Conservation (phyloP, 2,113 vertebrate species). For the Syrrhaptes paradoxus region DNA sequence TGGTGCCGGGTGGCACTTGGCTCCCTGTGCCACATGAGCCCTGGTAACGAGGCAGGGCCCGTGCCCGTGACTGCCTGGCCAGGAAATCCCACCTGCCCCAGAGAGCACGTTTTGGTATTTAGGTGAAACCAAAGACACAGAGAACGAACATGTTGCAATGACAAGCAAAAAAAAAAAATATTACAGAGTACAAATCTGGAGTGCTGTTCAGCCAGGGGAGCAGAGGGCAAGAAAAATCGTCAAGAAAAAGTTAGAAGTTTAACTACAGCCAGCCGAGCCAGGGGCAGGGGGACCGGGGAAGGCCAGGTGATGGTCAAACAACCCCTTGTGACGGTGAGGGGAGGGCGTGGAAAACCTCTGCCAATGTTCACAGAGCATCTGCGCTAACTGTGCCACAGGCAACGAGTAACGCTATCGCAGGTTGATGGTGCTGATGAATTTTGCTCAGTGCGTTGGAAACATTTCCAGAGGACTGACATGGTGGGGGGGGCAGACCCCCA, state of each 20-base stretch:
- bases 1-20: not conserved
- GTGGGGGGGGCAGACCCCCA: fast-evolving
- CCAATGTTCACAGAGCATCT: fast-evolving
- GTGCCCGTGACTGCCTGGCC: fast-evolving
- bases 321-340: fast-evolving
- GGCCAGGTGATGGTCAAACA: not conserved
- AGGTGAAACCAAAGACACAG: not conserved
- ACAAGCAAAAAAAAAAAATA: not conserved
- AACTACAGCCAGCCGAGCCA: fast-evolving
- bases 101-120: not conserved
- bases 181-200: fast-evolving
- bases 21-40: not conserved
- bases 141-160: not conserved
- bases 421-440: not conserved
- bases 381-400: not conserved
- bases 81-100: not conserved
- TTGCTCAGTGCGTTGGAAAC: fast-evolving
- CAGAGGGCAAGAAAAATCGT: not conserved
- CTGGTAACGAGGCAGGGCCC: fast-evolving
- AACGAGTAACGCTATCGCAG: not conserved
- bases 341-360: not conserved
- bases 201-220: not conserved
- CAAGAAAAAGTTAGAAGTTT: not conserved
- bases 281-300: not conserved
- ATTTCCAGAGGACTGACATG: fast-evolving